A percentile compares a stretch with the other conserved stretches of the same genome.
Evolutionary conservation across 2,888 invertebrate species (phyloP).

Genomic region (Lasioglossum villosulum): DNA sequence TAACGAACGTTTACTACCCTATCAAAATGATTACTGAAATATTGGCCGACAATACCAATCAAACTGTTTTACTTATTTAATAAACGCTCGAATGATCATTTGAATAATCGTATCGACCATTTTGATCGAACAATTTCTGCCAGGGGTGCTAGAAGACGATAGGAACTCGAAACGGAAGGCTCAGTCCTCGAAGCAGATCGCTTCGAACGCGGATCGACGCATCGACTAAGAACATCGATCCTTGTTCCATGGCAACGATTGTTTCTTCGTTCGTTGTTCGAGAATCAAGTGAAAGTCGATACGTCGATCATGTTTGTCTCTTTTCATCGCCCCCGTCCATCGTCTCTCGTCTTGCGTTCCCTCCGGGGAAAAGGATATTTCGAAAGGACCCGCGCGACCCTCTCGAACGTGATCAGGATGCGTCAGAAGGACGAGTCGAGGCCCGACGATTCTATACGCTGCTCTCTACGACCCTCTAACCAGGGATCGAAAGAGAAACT

Average conservation of each 20-base stretch:
- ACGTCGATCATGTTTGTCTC: neutral
- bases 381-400: conserved; percentile 9
- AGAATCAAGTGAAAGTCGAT: neutral
- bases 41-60: neutral
- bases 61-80: neutral
- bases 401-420: conserved; percentile 22
- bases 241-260: conserved; percentile 2
- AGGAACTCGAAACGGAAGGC: conserved; percentile 4
- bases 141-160: neutral
- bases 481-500: neutral
- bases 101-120: neutral
- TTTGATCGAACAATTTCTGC: neutral
- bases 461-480: neutral
- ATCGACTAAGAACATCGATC: neutral
- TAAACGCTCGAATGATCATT: neutral
- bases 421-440: neutral
- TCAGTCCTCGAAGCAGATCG: neutral
- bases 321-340: conserved; percentile 43
- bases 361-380: conserved; percentile 24
- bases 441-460: neutral
- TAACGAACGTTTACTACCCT: too few relatives aligned
- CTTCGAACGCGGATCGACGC: neutral
- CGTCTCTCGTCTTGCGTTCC: conserved; percentile 61
- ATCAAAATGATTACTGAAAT: neutral
- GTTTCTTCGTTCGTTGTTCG: neutral